These are phyloP conservation scores for Pseudotriccus pelzelni DNA, from an alignment of 2,797 vertebrate species.

Conservation along the genomic window DNA sequence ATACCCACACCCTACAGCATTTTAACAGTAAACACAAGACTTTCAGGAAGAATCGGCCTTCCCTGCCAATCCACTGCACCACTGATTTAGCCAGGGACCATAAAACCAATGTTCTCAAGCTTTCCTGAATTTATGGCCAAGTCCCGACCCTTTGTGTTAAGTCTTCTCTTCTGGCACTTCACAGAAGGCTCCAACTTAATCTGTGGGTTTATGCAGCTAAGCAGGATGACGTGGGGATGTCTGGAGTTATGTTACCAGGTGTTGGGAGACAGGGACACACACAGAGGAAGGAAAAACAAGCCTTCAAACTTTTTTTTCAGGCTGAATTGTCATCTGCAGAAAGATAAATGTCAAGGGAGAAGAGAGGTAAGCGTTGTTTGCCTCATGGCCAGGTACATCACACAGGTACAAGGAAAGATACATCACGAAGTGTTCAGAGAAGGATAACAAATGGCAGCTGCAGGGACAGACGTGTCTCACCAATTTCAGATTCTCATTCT, in stretches of 20 bases:
- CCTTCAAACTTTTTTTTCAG: neutral
- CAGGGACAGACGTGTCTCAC: neutral
- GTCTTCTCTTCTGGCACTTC: neutral
- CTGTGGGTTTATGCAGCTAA: neutral
- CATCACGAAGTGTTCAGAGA: neutral
- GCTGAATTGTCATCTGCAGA: neutral
- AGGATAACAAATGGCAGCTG: neutral
- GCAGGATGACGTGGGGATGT: fast-evolving
- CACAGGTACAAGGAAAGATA: neutral
- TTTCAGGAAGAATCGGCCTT: neutral
- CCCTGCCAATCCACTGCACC: neutral
- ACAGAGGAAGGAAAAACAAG: neutral
- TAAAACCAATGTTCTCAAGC: neutral
- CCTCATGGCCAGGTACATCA: neutral
- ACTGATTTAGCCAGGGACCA: fast-evolving
- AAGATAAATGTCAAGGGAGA: neutral
- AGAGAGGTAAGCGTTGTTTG: neutral
- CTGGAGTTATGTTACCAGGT: neutral
- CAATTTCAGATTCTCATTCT: neutral
- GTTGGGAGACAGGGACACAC: neutral
- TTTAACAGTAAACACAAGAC: neutral
- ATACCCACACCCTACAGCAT: fast-evolving
- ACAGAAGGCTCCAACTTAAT: neutral
- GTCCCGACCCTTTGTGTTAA: neutral
- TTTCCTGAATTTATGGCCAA: neutral